Percentiles rank a stretch among this genome's conserved stretches.
phyloP scores from a whole-genome alignment of 2,113 vertebrate species.

The Calyptomena viridis region DNA sequence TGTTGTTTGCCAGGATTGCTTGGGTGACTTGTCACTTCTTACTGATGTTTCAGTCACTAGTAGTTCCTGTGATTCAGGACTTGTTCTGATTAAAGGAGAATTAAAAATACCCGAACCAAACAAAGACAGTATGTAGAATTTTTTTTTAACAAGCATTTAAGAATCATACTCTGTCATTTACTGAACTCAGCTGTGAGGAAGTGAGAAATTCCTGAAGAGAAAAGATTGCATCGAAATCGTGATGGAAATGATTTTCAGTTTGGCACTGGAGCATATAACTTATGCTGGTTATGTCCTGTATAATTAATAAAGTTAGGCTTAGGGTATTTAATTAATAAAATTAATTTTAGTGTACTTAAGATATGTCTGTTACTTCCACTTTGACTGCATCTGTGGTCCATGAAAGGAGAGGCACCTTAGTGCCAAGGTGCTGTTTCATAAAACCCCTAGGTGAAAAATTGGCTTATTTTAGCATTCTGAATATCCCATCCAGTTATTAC shows the following conservation, averaged over 20 bases:
- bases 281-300: background rate
- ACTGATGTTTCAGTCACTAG: background rate
- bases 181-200: background rate
- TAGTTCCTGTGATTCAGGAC: background rate
- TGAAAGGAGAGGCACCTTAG: background rate
- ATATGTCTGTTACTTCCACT: background rate
- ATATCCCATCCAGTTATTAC: background rate
- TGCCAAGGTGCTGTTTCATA: background rate
- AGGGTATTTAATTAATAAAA: background rate
- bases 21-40: background rate
- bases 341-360: background rate
- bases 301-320: background rate
- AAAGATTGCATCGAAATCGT: background rate
- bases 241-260: background rate
- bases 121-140: background rate
- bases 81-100: background rate
- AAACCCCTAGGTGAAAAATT: background rate
- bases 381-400: background rate
- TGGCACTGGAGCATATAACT: background rate
- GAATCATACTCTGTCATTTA: background rate
- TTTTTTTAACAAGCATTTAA: background rate
- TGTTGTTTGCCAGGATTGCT: background rate
- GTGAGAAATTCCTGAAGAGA: background rate
- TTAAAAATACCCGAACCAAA: background rate
- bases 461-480: background rate